A percentile compares a stretch with the other conserved stretches of the same genome.
These are phyloP conservation scores for Pedicia rivosa DNA, from an alignment of 2,888 invertebrate species.

Conservation along the genomic window DNA sequence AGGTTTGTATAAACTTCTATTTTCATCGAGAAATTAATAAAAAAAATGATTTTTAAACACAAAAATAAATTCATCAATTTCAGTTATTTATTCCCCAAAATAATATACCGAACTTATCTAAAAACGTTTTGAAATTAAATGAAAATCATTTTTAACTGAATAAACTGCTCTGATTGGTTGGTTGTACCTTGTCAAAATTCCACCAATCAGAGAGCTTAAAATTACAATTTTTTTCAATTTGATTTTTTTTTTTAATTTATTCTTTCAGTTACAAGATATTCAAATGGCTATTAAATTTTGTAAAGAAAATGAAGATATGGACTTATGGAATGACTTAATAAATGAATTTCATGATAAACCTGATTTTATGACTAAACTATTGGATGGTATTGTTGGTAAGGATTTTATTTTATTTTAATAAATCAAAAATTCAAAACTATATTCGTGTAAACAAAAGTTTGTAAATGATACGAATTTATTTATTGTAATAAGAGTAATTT, in stretches of 20 bases:
- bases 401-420: neutral
- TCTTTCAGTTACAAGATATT: constrained; percentile 59
- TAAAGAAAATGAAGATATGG: constrained; percentile 86
- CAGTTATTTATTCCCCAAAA: too few relatives aligned
- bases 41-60: neutral
- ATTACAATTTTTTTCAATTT: neutral
- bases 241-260: constrained; percentile 16
- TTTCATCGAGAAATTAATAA: neutral
- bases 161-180: too few relatives aligned
- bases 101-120: too few relatives aligned
- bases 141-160: too few relatives aligned
- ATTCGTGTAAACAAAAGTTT: neutral
- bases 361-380: constrained; percentile 42
- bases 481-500: neutral
- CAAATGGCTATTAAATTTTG: constrained; percentile 92
- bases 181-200: too few relatives aligned
- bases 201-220: too few relatives aligned
- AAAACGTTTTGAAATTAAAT: too few relatives aligned
- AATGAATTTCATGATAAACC: constrained; percentile 76
- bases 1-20: too few relatives aligned
- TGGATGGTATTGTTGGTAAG: constrained; percentile 39
- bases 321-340: constrained; percentile 86
- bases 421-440: neutral
- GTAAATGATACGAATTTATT: neutral
- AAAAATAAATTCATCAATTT: too few relatives aligned